A percentile compares a stretch with the other conserved stretches of the same genome.
Conservation (phyloP, 2,888 invertebrate species). For the Caenorhabditis uteleia region DNA sequence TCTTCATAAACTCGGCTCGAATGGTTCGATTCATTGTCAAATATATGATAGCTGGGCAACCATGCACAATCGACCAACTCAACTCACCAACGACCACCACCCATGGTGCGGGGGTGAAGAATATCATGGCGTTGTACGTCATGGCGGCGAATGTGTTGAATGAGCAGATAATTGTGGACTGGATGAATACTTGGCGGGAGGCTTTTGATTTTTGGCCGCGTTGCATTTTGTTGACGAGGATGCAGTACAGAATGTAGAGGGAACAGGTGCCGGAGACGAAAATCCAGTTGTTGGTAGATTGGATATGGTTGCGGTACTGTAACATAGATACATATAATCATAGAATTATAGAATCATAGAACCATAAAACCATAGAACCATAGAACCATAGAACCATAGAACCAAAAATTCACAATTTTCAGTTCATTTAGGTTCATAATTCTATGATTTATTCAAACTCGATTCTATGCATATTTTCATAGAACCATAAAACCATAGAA, state of each 20-base stretch:
- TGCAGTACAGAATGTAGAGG: constrained; percentile 18
- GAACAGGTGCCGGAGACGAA: constrained; percentile 11
- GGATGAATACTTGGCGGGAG: constrained; percentile 6
- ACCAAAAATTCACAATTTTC: too few relatives aligned
- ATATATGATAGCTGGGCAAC: constrained; percentile 28
- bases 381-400: too few relatives aligned
- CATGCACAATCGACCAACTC: constrained; percentile 24
- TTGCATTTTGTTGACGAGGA: constrained; percentile 19
- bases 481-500: too few relatives aligned
- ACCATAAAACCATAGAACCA: too few relatives aligned
- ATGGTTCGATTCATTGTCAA: constrained; percentile 23
- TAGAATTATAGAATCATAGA: too few relatives aligned
- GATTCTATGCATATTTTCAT: too few relatives aligned
- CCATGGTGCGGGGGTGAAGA: constrained; percentile 16
- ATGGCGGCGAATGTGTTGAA: constrained; percentile 22
- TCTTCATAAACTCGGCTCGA: constrained; percentile 10
- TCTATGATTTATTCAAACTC: too few relatives aligned
- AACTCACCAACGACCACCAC: constrained; percentile 19
- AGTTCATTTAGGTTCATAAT: too few relatives aligned
- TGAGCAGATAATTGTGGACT: constrained; percentile 12
- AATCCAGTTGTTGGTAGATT: constrained; percentile 23
- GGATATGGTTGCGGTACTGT: constrained; percentile 21
- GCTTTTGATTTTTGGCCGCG: constrained; percentile 15
- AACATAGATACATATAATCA: too few relatives aligned
- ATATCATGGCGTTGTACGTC: constrained; percentile 23